phyloP scores from a whole-genome alignment of 1,140 invertebrate species.

The Drosophila yakuba region DNA sequence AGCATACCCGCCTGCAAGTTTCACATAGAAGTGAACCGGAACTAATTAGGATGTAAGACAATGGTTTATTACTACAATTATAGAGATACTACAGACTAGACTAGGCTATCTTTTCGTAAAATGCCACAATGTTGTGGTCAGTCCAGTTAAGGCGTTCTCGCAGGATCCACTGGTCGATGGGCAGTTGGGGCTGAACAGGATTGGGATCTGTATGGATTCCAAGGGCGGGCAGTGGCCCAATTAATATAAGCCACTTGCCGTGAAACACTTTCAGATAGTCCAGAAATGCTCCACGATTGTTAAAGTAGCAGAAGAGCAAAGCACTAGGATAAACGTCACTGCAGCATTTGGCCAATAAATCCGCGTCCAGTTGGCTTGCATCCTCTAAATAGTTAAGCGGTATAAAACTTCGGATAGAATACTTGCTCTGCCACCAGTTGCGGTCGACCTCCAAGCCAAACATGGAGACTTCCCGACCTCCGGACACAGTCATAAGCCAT shows the following conservation, averaged over 20 bases:
- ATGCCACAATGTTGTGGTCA: slow-evolving; percentile 86
- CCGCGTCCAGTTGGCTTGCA: slow-evolving; percentile 40
- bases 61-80: slow-evolving; percentile 50
- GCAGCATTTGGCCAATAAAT: slow-evolving; percentile 72
- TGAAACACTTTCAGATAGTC: slow-evolving; percentile 88
- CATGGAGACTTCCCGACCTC: slow-evolving; percentile 75
- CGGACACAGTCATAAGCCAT: slow-evolving; percentile 62
- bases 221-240: slow-evolving; percentile 88
- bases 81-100: slow-evolving; percentile 33
- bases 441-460: slow-evolving; percentile 87
- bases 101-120: slow-evolving; percentile 82
- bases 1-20: slow-evolving; percentile 97
- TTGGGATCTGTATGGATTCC: slow-evolving; percentile 89
- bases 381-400: slow-evolving; percentile 84
- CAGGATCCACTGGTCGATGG: slow-evolving; percentile 60
- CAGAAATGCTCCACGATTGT: slow-evolving; percentile 88
- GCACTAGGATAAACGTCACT: slow-evolving; percentile 84
- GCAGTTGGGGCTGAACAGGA: slow-evolving; percentile 87
- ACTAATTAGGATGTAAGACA: slow-evolving; percentile 43
- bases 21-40: slow-evolving; percentile 93
- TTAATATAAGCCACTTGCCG: slow-evolving; percentile 88
- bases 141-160: slow-evolving; percentile 82
- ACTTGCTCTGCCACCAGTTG: slow-evolving; percentile 87
- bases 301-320: slow-evolving; percentile 91
- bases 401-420: slow-evolving; percentile 86